Conservation (phyloP, 1,140 invertebrate species). For the Drosophila tropicalis region DNA sequence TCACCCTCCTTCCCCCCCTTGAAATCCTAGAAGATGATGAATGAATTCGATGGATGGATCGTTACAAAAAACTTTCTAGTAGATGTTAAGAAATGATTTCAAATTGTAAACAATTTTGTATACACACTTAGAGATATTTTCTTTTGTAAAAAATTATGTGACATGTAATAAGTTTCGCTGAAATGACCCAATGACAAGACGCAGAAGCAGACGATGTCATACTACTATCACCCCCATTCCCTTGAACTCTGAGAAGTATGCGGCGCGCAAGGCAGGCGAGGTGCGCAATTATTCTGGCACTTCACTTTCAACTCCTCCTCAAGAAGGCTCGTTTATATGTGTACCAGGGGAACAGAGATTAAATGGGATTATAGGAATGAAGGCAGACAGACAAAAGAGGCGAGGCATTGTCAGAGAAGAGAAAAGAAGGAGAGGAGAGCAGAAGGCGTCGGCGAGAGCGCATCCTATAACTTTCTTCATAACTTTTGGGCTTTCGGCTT, state of each 20-base stretch:
- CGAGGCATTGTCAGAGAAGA: not conserved
- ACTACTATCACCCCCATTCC: not conserved
- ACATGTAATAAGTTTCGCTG: conserved; percentile 11
- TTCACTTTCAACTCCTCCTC: not conserved
- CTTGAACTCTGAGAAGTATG: not conserved
- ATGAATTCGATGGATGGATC: conserved; percentile 1
- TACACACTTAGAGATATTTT: conserved; percentile 3
- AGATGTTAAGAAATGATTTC: conserved; percentile 11
- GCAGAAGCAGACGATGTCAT: not conserved
- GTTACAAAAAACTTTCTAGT: conserved; percentile 8
- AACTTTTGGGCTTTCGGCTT: conserved; percentile 18
- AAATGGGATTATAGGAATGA: conserved; percentile 6
- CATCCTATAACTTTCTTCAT: conserved; percentile 10
- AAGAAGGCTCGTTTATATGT: conserved; percentile 19
- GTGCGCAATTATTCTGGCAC: not conserved
- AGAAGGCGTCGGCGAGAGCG: conserved; percentile 15
- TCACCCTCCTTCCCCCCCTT: not conserved
- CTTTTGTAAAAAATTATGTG: not conserved
- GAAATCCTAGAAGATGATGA: not conserved
- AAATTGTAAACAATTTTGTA: conserved; percentile 8
- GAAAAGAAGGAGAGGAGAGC: conserved; percentile 14
- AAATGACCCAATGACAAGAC: conserved; percentile 2
- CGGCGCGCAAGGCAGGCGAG: not conserved
- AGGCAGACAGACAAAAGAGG: not conserved
- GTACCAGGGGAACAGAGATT: conserved; percentile 20